Base-by-base conservation (phyloP, 2,113 vertebrate genomes). In the Oostethus manadensis region DNA sequence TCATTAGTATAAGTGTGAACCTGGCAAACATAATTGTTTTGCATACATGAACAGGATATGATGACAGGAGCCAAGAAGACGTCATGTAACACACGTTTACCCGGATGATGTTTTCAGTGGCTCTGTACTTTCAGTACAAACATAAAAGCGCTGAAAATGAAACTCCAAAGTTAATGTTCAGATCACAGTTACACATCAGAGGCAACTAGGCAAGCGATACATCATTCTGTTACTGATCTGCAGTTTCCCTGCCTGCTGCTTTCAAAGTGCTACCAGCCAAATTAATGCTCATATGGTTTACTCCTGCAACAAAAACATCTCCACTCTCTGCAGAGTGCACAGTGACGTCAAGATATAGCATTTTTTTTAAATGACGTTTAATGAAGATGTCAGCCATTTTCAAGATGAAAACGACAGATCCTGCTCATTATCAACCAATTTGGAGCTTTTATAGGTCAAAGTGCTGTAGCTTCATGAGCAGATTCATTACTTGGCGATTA, bases 1-100 rank as follows among this genome's bases (percentile, higher is more conserved):
- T 90, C 88, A 86, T 88, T 80, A 68, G 82, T 89, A 90, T 87
- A 91, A 90, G 91, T 89, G 86, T 90, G 89, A 88, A 90, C 89
- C 86, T 88, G 86, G 87, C 85, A 89, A 87, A 86, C 83, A 85
- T 55, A 84, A 84, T 70, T 59, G 40, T 80, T 85, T 86, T 88
- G 80, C 85, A 88, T 86, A 87, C 84, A 88, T 78, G n/a, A 82
- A 86, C 70, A 82, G 65, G 71, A 83, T 84, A 74, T 75, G 78
- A 79, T 63, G 85, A 66, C 78, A 87, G 20, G 56, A 68, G 62
- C 50, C 70, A 70, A 59, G 60, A 71, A 21, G 21, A n/a, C 14
- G 16, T 16, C 43, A 3, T 17, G 2, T 20, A n/a, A 66, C 72
- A 78, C 56, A 58, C 40, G 57, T 18, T 45, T 46, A 23, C 49